These are phyloP conservation scores for Mixornis gularis DNA, from an alignment of 2,113 vertebrate species.

Conservation along the genomic window DNA sequence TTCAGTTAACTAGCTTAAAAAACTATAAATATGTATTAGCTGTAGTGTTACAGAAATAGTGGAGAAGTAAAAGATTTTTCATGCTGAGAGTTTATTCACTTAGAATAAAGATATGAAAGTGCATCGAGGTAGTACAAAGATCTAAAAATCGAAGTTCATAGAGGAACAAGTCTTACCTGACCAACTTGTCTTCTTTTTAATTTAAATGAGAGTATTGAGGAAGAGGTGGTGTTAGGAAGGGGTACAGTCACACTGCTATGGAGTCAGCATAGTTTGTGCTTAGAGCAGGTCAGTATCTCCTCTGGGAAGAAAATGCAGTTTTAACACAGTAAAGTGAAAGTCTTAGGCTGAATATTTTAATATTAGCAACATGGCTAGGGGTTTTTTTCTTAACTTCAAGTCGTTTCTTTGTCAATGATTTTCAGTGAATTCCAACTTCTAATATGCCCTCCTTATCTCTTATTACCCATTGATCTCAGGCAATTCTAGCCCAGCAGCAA, in stretches of 20 bases:
- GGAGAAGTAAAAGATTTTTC: background rate
- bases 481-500: background rate
- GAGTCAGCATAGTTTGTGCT: background rate
- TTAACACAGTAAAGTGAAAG: background rate
- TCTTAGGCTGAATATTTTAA: background rate
- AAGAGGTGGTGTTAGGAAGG: background rate
- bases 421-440: background rate
- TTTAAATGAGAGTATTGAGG: background rate
- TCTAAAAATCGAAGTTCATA: background rate
- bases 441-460: background rate
- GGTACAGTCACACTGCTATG: background rate
- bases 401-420: background rate
- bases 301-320: background rate
- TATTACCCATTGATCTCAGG: background rate
- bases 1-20: background rate
- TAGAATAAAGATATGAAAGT: background rate
- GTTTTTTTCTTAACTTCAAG: background rate
- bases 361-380: background rate
- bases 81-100: background rate
- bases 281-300: background rate
- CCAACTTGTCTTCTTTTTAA: background rate
- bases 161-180: background rate
- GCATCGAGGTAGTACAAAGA: fast-evolving
- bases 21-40: background rate
- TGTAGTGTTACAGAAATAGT: background rate